A percentile compares a stretch with the other conserved stretches of the same genome.
Evolutionary conservation across 2,797 vertebrate genomes (phyloP).

Genomic region (Micromesistius poutassou): DNA sequence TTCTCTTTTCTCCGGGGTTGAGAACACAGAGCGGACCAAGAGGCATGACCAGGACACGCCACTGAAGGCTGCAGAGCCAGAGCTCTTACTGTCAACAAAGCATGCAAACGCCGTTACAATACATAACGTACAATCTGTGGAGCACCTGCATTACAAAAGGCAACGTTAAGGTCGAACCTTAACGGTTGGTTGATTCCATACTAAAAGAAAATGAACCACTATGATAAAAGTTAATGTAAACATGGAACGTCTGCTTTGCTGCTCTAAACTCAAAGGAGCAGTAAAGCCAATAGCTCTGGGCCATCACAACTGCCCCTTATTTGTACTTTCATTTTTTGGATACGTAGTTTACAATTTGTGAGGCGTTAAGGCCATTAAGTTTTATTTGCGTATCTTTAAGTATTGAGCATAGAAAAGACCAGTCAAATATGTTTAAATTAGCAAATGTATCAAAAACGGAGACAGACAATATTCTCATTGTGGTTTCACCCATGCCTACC

Average conservation of each 20-base stretch:
- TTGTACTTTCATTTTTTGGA: not conserved
- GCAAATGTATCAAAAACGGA: not conserved
- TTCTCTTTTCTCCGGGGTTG: constrained; percentile 79
- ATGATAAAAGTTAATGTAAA: no score
- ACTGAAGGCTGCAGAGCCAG: constrained; percentile 85
- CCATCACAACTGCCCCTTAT: not conserved
- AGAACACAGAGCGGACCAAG: constrained; percentile 81
- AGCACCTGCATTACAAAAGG: not conserved
- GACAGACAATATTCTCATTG: not conserved
- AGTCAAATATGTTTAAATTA: no score
- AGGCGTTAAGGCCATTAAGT: no score
- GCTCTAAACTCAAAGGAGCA: not conserved
- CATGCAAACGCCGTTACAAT: not conserved
- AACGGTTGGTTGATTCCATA: no score
- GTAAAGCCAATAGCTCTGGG: not conserved
- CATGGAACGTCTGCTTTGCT: not conserved
- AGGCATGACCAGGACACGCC: constrained; percentile 93
- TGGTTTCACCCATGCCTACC: no score
- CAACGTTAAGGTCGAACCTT: no score
- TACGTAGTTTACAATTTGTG: no score
- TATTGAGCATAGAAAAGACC: no score
- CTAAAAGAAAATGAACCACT: no score
- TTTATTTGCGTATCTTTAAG: no score
- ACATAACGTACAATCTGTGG: not conserved
- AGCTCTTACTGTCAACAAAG: constrained; percentile 81